Percentiles rank a stretch among this genome's conserved stretches.
Evolutionary conservation across 2,888 invertebrate species (phyloP).

Genomic region (Scaptodrosophila latifasciaeformis): DNA sequence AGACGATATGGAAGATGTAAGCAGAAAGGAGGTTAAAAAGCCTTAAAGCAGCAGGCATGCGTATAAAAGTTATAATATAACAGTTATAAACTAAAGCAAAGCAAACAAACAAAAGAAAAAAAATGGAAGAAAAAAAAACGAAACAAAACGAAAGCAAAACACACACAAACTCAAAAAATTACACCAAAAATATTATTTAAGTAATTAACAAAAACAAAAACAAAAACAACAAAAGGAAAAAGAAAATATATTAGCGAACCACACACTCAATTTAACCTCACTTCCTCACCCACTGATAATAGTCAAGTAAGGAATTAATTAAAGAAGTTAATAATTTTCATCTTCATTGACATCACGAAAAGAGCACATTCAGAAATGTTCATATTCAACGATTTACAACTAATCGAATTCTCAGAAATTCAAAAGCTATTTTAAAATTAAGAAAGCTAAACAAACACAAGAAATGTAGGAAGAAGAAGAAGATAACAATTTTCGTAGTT

Average conservation of each 20-base stretch:
- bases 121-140: conserved; percentile 4
- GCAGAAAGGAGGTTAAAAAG: background rate
- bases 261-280: conserved; percentile 15
- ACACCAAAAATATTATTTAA: conserved; percentile 72
- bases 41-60: conserved; percentile 13
- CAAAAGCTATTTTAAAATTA: too few species aligned
- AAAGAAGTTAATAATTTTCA: too few species aligned
- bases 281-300: too few species aligned
- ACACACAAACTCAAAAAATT: conserved; percentile 73
- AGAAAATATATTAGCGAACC: conserved; percentile 19
- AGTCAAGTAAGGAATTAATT: too few species aligned
- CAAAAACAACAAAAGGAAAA: conserved; percentile 16
- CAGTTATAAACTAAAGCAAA: conserved; percentile 43
- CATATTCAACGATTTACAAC: too few species aligned
- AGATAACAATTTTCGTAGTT: too few species aligned
- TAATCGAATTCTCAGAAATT: too few species aligned
- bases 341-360: too few species aligned
- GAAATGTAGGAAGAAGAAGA: too few species aligned
- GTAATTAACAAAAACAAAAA: conserved; percentile 38
- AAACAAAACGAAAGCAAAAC: conserved; percentile 36
- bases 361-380: too few species aligned
- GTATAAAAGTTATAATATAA: conserved; percentile 33
- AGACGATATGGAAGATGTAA: conserved; percentile 4
- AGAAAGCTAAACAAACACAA: too few species aligned
- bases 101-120: conserved; percentile 5